Evolutionary conservation across 64 coral and sea anemone genomes (phyloP), one percentile per base, ranked within the genome.

Genomic region (Actinia tenebrosa): DNA sequence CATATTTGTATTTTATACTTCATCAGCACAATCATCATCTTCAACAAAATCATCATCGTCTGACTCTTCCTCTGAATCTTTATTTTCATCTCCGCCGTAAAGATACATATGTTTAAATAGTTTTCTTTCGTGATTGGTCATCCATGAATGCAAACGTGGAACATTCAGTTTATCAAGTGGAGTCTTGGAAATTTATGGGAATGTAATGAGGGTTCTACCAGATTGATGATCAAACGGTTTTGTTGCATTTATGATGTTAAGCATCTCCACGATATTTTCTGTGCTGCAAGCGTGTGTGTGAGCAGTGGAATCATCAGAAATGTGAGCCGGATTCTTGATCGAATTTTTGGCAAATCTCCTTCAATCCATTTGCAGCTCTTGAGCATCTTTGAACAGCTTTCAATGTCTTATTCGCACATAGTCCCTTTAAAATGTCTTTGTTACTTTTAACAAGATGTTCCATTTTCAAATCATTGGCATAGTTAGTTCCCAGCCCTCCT

Each of bases 391-490:
- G 18, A 15, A 92, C 91, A 63, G 91, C 86, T 16, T 84, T 85
- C 1, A 92, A 53, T 19, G 91, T 88, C 59, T 92, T 92, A 80
- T 89, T 92, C 6, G 42, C 90, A 26, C 80, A 22, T 5, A 92
- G 52, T 42, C 16, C 90, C 16, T 25, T 87, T 17, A 92, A 14
- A 1, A 82, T 27, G 8, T 13, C 22, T 71, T 92, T 92, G 63
- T 92, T 11, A 13, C 20, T 58, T 64, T 84, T 56, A 19, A 92
- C 55, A 10, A 17, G n/a, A 14, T 79, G 63, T 47, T 92, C 91
- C 83, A 85, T 84, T 84, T 88, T 92, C 0, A 92, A 54, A 18
- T 92, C 91, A 56, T 92, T 88, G 45, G 91, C 86, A 86, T 79
- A 84, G 50, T 92, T 92, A 3, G 79, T 85, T 3, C 91, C 87